These are phyloP conservation scores for Chrysoperla carnea DNA, from an alignment of 1,140 invertebrate genomes.

Conservation along the genomic window DNA sequence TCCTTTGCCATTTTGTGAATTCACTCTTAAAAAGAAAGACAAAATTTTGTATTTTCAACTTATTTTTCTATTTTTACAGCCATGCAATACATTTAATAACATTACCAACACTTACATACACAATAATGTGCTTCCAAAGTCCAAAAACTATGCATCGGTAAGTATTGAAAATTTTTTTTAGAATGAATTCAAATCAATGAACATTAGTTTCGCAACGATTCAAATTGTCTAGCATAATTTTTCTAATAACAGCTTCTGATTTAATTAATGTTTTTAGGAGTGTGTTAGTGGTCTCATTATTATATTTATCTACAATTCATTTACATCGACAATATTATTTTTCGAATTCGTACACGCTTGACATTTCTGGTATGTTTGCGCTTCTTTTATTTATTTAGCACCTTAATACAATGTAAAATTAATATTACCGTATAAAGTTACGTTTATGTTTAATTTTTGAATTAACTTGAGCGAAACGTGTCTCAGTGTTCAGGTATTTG, in stretches of 20 bases:
- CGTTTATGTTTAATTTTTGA: no score
- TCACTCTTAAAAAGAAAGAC: no score
- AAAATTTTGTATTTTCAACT: no score
- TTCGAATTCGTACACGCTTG: constrained; percentile 73
- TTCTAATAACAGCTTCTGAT: constrained; percentile 9
- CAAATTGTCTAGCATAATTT: constrained; percentile 8
- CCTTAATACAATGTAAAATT: no score
- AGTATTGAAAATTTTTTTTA: constrained; percentile 7
- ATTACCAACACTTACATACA: constrained; percentile 55
- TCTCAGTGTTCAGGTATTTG: no score
- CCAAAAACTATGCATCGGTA: constrained; percentile 46
- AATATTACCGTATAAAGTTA: no score
- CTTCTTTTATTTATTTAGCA: no score
- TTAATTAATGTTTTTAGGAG: constrained; percentile 45
- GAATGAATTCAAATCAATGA: background rate
- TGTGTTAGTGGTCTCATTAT: constrained; percentile 54
- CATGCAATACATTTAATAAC: constrained; percentile 62
- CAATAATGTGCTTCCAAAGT: constrained; percentile 40
- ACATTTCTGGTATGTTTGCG: constrained; percentile 60
- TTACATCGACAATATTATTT: constrained; percentile 74
- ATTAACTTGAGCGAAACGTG: no score
- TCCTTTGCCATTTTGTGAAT: background rate
- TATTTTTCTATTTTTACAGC: constrained; percentile 21
- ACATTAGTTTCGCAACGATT: background rate
- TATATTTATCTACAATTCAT: constrained; percentile 73